Conservation (phyloP, 2,113 vertebrate genomes). For the Pholis gunnellus region DNA sequence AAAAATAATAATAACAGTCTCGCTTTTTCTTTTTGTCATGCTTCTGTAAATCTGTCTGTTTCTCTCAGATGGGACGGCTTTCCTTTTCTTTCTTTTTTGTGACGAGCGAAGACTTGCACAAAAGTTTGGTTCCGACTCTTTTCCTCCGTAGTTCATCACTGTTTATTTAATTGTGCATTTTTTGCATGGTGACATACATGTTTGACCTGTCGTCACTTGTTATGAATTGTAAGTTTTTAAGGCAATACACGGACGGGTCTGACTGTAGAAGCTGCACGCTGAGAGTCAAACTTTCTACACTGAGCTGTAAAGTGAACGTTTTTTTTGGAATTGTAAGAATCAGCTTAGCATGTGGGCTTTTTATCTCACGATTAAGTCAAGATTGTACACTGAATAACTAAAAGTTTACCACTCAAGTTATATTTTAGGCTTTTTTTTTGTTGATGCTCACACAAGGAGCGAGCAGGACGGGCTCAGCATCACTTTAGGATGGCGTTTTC, state of each 20-base stretch:
- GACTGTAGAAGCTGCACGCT: neutral
- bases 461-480: conserved; percentile 9
- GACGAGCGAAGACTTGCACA: conserved; percentile 3
- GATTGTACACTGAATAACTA: conserved; percentile 39
- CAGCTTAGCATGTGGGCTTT: conserved; percentile 8
- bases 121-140: neutral
- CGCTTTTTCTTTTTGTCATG: neutral
- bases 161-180: conserved; percentile 48
- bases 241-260: conserved; percentile 54
- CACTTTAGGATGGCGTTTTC: conserved; percentile 2
- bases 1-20: neutral
- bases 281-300: conserved; percentile 3
- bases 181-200: conserved; percentile 52
- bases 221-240: conserved; percentile 42
- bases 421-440: conserved; percentile 9
- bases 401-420: conserved; percentile 4
- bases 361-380: neutral
- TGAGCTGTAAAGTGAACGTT: conserved; percentile 31
- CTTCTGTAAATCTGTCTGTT: conserved; percentile 12
- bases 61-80: neutral
- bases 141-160: conserved; percentile 22
- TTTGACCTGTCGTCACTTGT: conserved; percentile 36
- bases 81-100: neutral
- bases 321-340: neutral
- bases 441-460: conserved; percentile 4